phyloP scores from a whole-genome alignment of 1,140 invertebrate species.

The Delia radicum region DNA sequence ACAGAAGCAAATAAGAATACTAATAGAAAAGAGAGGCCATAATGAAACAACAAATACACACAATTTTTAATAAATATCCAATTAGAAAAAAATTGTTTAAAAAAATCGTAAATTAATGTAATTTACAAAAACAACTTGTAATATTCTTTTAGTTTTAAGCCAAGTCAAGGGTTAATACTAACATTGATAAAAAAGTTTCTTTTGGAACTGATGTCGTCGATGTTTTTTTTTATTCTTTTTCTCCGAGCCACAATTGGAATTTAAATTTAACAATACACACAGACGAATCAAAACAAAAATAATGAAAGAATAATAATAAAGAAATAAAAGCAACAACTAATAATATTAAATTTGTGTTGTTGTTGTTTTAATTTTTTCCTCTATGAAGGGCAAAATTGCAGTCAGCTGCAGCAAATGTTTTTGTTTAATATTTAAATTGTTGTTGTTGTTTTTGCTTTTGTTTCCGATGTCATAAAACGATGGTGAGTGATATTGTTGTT shows the following conservation, averaged over 20 bases:
- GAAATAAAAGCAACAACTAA: not conserved
- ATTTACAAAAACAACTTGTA: no score
- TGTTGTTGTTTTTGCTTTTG: not conserved
- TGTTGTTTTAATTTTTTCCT: not conserved
- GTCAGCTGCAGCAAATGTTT: not conserved
- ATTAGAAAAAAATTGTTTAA: not conserved
- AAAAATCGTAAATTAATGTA: not conserved
- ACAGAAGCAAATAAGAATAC: not conserved
- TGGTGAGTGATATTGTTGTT: not conserved
- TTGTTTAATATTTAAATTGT: not conserved
- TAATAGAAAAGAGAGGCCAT: not conserved
- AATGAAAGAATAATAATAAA: not conserved
- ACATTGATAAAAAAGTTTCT: not conserved
- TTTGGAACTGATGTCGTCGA: not conserved
- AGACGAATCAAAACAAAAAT: not conserved
- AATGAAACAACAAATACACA: not conserved
- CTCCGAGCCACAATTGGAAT: not conserved
- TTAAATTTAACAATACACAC: not conserved
- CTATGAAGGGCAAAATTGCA: not conserved
- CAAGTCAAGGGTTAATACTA: not conserved
- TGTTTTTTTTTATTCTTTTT: not conserved
- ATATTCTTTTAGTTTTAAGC: not conserved
- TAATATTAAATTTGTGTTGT: not conserved
- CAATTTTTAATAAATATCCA: not conserved
- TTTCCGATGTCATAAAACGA: not conserved